Evolutionary conservation across 2,113 vertebrate species (phyloP), one percentile per base, ranked within the genome.

Genomic region (Casuarius casuarius): DNA sequence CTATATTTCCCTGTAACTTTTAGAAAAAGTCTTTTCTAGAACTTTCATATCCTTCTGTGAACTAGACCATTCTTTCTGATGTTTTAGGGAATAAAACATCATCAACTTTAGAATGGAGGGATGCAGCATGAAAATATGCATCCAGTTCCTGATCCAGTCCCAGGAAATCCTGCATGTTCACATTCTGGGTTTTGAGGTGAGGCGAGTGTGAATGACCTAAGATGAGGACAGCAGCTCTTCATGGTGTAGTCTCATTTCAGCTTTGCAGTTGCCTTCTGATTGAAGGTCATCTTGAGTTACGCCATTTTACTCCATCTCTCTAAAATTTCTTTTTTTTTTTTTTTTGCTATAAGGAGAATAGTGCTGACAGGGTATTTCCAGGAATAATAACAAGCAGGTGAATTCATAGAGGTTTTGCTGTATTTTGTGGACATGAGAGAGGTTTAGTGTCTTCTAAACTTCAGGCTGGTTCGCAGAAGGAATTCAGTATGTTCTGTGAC

Each of bases 31-130:
- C 29, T 58, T 31, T 93, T 63, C 19, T 81, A 29, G 81, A 81
- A 63, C 5, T 1, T 71, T 26, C 44, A 84, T 72, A 4, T 38
- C 84, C 16, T 81, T 84, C 7, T 12, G 3, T 80, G 44, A 56
- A 14, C 63, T 65, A 0, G 65, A 13, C 35, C 12, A 49, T 70
- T 17, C 5, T 76, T 84, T 33, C 0, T 0, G 25, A 59, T 82
- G 9, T 75, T 84, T 56, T 42, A 59, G 48, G 72, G 7, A 29
- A 12, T 59, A 59, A 54, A 94, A 54, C 21, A 23, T 75, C 4
- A 11, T 42, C 67, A 33, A 9, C 48, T 72, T 78, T 54, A 78
- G 35, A 62, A 54, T n/a, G 40, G 46, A 29, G 19, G 4, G 66
- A 46, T 23, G 23, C 76, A 84, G n/a, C 42, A 46, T 22, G 58